Conservation (phyloP, 2,888 invertebrate species). For the Melieria crassipennis region DNA sequence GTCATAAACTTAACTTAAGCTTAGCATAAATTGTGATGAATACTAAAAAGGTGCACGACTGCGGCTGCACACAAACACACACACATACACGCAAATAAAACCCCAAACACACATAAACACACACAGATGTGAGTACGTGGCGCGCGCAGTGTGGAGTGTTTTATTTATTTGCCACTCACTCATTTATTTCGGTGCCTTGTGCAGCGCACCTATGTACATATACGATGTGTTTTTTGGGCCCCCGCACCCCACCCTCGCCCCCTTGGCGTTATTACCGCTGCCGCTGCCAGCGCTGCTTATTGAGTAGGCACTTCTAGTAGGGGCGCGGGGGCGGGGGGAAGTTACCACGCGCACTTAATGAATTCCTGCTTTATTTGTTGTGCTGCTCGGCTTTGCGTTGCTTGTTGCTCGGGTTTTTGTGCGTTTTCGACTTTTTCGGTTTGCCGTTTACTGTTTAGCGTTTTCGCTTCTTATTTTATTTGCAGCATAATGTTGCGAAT, state of each 20-base stretch:
- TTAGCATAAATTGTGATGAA: slow-evolving; percentile 57
- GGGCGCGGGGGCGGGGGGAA: too few species aligned
- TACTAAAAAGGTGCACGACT: slow-evolving; percentile 56
- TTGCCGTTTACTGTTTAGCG: slow-evolving; percentile 15
- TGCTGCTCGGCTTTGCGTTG: slow-evolving; percentile 6
- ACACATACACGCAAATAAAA: too few species aligned
- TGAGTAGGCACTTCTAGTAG: too few species aligned
- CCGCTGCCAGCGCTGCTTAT: neutral
- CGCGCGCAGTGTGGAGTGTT: slow-evolving; percentile 33
- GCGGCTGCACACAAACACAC: slow-evolving; percentile 4
- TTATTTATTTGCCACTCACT: slow-evolving; percentile 54
- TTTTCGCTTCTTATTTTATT: slow-evolving; percentile 19
- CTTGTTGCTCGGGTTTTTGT: slow-evolving; percentile 10
- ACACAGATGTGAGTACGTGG: neutral
- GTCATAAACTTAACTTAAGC: slow-evolving; percentile 41
- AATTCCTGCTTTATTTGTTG: slow-evolving; percentile 8
- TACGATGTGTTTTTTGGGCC: too few species aligned
- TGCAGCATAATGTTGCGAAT: slow-evolving; percentile 20
- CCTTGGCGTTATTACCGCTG: neutral
- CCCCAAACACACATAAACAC: too few species aligned
- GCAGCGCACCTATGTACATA: neutral
- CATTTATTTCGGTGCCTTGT: slow-evolving; percentile 37
- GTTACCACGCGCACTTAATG: neutral
- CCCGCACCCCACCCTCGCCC: too few species aligned
- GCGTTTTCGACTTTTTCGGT: slow-evolving; percentile 47